Evolutionary conservation across 2,797 vertebrate genomes (phyloP), one percentile per base, ranked within the genome.

Genomic region (Hyperoplus immaculatus): DNA sequence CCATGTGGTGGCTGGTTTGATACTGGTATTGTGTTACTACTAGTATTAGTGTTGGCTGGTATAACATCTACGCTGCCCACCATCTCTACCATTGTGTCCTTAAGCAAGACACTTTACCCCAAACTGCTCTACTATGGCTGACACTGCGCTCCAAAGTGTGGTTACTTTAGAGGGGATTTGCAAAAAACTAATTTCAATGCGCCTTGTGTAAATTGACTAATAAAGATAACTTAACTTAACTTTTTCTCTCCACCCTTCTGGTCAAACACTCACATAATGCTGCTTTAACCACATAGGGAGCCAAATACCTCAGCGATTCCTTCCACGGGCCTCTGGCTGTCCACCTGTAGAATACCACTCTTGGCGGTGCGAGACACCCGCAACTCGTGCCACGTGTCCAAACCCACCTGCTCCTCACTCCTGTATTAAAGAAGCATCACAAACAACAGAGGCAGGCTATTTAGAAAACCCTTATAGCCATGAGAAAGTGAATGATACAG

Each of bases 281-380:
- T 43, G 3, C 12, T 50, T 41, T n/a, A 41, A 4, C 1, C 16
- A 57, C 12, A 60, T 5, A 16, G 8, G 21, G n/a, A 4, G 11
- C 2, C 42, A 55, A 69, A 53, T 87, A 99, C 98, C 97, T 97
- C 96, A 63, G 98, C 94, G 86, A 96, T 97, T 38, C 96, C 97
- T 84, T 98, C 97, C 46, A 96, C 91, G 0, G 95, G 93, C 18
- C 85, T 95, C 90, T 99, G 98, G 61, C 93, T 95, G 87, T 99
- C 98, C 90, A 99, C 97, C 81, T 98, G 97, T 0, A 99, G 91
- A 88, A 99, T 97, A 0, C 98, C 98, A 5, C 96, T 99, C 92
- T 97, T 99, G 0, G 97, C 98, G 0, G 98, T 99, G 14, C 98
- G 97, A 49, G 97, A 98, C 39, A 98, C 96, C 53, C 90, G 95